These are phyloP conservation scores for Vulpes vulpes DNA, from an alignment of 2,113 vertebrate genomes.

Conservation along the genomic window DNA sequence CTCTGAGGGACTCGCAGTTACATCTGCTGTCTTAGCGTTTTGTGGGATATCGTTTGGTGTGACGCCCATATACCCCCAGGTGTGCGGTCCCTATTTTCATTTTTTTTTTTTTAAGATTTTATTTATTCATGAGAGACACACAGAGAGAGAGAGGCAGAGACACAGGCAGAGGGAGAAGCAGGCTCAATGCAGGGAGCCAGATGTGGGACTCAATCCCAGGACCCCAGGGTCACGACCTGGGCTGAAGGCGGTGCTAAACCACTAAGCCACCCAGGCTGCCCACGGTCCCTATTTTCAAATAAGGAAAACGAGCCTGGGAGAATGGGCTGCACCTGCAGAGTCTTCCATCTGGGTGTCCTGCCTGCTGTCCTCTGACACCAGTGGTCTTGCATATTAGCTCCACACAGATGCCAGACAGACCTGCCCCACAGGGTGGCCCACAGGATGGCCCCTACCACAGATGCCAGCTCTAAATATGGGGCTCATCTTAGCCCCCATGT, in stretches of 20 bases:
- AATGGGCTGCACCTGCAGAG: not conserved
- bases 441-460: not conserved
- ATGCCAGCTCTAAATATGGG: not conserved
- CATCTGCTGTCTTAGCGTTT: not conserved
- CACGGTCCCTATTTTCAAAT: not conserved
- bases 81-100: no score
- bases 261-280: no score
- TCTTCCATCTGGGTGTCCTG: not conserved
- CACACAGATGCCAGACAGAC: not conserved
- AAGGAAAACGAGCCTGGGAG: not conserved
- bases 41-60: not conserved
- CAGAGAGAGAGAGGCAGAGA: no score
- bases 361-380: not conserved
- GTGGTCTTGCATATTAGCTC: not conserved
- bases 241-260: no score
- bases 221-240: no score
- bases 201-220: no score
- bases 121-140: no score
- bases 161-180: no score
- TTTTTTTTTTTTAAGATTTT: no score
- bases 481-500: no score
- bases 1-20: rapidly evolving
- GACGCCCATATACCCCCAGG: no score
- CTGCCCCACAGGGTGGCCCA: not conserved
- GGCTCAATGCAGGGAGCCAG: no score